Conservation (phyloP, 2,113 vertebrate genomes). For the Paraplagusia blochii region DNA sequence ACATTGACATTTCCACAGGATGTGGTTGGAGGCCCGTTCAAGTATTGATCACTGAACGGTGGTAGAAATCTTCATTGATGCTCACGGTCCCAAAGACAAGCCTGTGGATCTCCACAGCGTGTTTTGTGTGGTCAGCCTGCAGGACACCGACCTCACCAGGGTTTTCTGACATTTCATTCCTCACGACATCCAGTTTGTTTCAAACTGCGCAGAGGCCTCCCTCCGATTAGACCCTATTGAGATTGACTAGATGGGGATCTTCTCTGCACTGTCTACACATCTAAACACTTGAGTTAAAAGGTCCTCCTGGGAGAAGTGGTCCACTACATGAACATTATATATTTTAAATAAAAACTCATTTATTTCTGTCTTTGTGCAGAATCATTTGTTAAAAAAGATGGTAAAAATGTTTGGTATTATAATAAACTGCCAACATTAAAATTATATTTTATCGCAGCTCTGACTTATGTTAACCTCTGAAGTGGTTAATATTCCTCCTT, state of each 20-base stretch:
- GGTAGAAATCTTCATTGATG: conserved; percentile 27
- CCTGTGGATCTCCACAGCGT: conserved; percentile 20
- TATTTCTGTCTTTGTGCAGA: background rate
- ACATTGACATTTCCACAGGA: conserved; percentile 32
- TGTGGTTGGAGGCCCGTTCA: conserved; percentile 1
- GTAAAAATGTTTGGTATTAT: too few species aligned
- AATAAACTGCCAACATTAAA: too few species aligned
- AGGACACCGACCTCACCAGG: conserved; percentile 19
- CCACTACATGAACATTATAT: too few species aligned
- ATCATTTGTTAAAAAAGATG: background rate
- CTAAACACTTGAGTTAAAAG: conserved; percentile 11
- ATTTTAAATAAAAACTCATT: too few species aligned
- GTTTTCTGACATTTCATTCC: conserved; percentile 57
- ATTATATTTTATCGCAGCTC: too few species aligned
- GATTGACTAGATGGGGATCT: conserved; percentile 24
- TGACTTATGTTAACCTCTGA: too few species aligned
- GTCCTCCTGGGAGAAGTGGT: too few species aligned
- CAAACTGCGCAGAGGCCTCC: conserved; percentile 1
- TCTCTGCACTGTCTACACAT: conserved; percentile 5
- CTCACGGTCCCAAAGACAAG: conserved; percentile 22
- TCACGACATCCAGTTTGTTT: conserved; percentile 38
- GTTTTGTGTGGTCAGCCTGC: conserved; percentile 22
- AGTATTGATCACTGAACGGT: conserved; percentile 14
- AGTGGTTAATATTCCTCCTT: too few species aligned
- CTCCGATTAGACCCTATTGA: conserved; percentile 5